Conservation (phyloP, 2,797 vertebrate genomes). For the Syngnathus rostellatus region DNA sequence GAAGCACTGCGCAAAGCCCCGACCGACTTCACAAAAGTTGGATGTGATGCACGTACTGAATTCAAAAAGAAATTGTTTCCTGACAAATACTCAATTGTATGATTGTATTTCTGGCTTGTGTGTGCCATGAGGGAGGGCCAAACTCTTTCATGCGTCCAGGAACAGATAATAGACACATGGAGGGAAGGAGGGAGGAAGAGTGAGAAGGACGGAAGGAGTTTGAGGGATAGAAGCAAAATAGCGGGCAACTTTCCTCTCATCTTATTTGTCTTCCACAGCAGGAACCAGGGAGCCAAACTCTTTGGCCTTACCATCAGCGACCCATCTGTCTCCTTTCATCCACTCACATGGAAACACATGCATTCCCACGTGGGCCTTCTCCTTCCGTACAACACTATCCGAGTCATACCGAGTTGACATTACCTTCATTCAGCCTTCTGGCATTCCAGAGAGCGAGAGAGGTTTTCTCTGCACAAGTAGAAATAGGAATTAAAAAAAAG, state of each 20-base stretch:
- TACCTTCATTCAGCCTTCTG: conserved; percentile 23
- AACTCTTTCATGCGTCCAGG: no score
- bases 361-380: conserved; percentile 10
- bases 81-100: no score
- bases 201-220: not conserved
- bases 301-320: conserved; percentile 21
- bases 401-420: conserved; percentile 23
- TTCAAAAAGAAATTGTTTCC: no score
- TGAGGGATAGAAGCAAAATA: no score
- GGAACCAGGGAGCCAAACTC: conserved; percentile 18
- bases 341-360: conserved; percentile 4
- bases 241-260: conserved; percentile 3
- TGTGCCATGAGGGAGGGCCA: no score
- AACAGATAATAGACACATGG: not conserved
- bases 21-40: no score
- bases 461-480: conserved; percentile 24
- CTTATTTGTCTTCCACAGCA: conserved; percentile 16
- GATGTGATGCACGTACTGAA: no score
- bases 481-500: not conserved
- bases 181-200: not conserved
- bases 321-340: conserved; percentile 24
- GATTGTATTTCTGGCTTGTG: no score
- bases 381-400: not conserved
- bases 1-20: no score
- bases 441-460: conserved; percentile 5